phyloP scores from a whole-genome alignment of 35 echinoderm and acorn worm species.

The Holothuria glaberrima region DNA sequence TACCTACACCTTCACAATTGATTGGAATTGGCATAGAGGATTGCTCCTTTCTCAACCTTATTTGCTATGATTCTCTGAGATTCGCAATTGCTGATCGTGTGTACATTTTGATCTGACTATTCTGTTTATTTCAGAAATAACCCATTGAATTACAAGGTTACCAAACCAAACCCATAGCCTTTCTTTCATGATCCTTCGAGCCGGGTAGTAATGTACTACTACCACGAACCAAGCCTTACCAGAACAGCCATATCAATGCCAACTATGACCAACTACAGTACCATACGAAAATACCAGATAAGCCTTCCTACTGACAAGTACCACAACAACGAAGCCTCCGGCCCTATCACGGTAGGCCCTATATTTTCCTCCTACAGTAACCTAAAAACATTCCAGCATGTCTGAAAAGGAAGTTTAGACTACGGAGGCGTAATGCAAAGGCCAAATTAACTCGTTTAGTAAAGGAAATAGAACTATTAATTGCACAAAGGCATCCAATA shows the following conservation, averaged over 20 bases:
- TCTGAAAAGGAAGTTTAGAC: not conserved
- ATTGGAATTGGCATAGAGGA: too few relatives aligned
- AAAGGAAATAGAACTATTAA: not conserved
- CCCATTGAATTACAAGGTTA: not conserved
- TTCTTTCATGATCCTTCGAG: not conserved
- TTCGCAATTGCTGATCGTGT: too few relatives aligned
- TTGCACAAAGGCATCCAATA: not conserved
- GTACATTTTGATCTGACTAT: too few relatives aligned
- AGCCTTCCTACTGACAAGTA: not conserved
- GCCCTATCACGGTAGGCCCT: not conserved
- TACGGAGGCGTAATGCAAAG: not conserved
- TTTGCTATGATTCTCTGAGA: too few relatives aligned
- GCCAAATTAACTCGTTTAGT: slow-evolving; percentile 3
- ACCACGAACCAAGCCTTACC: not conserved
- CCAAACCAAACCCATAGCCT: not conserved
- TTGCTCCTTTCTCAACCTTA: too few relatives aligned
- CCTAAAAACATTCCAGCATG: not conserved
- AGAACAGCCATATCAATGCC: not conserved
- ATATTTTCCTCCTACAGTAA: not conserved
- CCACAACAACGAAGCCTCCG: not conserved
- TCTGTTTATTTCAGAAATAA: too few relatives aligned
- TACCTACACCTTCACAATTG: too few relatives aligned
- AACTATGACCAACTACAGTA: too few relatives aligned
- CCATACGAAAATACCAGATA: not conserved
- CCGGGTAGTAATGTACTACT: not conserved